Evolutionary conservation across 1,140 invertebrate genomes (phyloP).

Genomic region (Diplogasteroides magnus): DNA sequence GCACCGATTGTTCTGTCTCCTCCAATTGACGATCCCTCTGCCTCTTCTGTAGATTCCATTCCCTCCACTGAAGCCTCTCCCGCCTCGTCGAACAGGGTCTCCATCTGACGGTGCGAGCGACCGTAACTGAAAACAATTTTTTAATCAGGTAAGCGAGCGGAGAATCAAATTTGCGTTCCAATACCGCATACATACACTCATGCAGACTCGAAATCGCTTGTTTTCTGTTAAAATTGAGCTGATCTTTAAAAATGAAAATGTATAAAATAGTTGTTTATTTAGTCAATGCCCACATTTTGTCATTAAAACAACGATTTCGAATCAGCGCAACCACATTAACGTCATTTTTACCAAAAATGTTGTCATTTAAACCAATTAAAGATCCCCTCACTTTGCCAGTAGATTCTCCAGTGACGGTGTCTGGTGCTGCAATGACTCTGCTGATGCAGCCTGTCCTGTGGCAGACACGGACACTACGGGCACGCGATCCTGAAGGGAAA

Average conservation of each 20-base stretch:
- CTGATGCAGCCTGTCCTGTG: conserved; percentile 47
- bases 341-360: background rate
- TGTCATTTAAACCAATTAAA: background rate
- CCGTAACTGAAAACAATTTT: background rate
- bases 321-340: too few species aligned
- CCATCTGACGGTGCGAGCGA: background rate
- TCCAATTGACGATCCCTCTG: too few species aligned
- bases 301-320: too few species aligned
- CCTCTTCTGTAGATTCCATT: background rate
- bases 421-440: conserved; percentile 48
- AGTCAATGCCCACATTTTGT: too few species aligned
- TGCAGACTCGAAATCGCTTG: too few species aligned
- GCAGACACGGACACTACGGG: conserved; percentile 30
- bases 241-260: too few species aligned
- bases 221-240: too few species aligned
- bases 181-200: too few species aligned
- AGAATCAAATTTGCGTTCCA: background rate
- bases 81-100: background rate
- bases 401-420: conserved; percentile 52
- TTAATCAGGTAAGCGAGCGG: background rate
- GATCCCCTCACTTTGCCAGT: conserved; percentile 27
- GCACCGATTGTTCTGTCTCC: too few species aligned
- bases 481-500: conserved; percentile 8
- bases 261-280: too few species aligned
- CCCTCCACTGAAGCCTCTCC: background rate